phyloP scores from a whole-genome alignment of 1,140 invertebrate genomes.

The Meloidogyne chitwoodi region DNA sequence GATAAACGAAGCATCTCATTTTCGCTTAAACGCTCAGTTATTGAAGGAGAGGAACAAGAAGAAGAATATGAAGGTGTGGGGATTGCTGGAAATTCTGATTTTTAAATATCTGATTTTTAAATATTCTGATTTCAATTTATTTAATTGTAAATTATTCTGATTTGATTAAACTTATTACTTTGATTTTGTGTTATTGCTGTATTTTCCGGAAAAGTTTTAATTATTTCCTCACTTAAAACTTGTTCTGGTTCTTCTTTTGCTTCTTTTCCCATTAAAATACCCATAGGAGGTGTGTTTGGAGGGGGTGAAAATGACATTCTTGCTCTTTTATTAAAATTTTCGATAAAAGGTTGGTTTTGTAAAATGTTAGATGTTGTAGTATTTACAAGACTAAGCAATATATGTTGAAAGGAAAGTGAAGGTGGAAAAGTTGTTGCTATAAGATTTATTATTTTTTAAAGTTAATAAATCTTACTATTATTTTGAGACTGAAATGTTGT shows the following conservation, averaged over 20 bases:
- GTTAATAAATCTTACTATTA: background rate
- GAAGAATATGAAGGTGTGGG: background rate
- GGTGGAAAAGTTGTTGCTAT: background rate
- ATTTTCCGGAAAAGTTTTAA: background rate
- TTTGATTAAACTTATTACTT: background rate
- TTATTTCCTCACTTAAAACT: background rate
- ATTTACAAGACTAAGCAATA: background rate
- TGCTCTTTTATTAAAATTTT: background rate
- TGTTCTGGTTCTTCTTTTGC: background rate
- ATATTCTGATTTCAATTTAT: background rate
- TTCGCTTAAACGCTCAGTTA: constrained; percentile 19
- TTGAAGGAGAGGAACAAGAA: background rate
- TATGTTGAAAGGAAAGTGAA: background rate
- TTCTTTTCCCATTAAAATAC: background rate
- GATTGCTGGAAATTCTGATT: background rate
- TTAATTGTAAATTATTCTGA: background rate
- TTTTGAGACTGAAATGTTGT: background rate
- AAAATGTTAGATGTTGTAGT: background rate
- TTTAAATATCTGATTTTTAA: background rate
- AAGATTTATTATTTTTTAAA: background rate
- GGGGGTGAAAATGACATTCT: background rate
- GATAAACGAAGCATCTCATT: constrained; percentile 19
- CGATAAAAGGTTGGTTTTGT: background rate
- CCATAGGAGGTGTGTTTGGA: background rate
- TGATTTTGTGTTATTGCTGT: background rate